phyloP scores from a whole-genome alignment of 1,140 invertebrate genomes.

The Drosophila nebulosa region DNA sequence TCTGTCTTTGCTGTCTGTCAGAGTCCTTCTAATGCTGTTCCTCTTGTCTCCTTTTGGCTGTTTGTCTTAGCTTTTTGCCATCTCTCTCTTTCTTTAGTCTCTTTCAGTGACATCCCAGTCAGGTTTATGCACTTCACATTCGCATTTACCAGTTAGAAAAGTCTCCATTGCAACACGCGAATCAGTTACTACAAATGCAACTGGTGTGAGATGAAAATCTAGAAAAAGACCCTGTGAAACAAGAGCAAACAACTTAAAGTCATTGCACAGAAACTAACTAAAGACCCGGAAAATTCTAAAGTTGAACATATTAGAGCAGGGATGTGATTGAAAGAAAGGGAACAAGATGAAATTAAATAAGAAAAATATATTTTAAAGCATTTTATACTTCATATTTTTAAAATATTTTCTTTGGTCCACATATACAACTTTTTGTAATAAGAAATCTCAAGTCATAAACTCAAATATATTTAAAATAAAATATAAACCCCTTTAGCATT shows the following conservation, averaged over 20 bases:
- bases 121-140: constrained; percentile 36
- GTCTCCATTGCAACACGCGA: constrained; percentile 3
- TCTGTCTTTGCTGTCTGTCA: constrained; percentile 34
- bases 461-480: too few species aligned
- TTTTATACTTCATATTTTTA: too few species aligned
- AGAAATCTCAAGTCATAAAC: too few species aligned
- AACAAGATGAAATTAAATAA: too few species aligned
- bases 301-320: not conserved
- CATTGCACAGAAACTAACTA: not conserved
- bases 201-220: not conserved
- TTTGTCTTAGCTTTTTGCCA: constrained; percentile 54
- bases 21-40: not conserved
- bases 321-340: not conserved
- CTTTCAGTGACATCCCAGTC: not conserved
- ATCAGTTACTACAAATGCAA: constrained; percentile 5
- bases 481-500: too few species aligned
- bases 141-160: constrained; percentile 32
- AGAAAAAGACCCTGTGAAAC: not conserved
- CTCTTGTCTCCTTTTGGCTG: constrained; percentile 33
- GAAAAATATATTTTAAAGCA: too few species aligned
- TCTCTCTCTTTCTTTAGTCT: not conserved
- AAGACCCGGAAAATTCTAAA: not conserved
- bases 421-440: too few species aligned
- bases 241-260: not conserved
- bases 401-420: too few species aligned